Conservation (phyloP, 2,888 invertebrate genomes). For the Dichetophora obliterata region DNA sequence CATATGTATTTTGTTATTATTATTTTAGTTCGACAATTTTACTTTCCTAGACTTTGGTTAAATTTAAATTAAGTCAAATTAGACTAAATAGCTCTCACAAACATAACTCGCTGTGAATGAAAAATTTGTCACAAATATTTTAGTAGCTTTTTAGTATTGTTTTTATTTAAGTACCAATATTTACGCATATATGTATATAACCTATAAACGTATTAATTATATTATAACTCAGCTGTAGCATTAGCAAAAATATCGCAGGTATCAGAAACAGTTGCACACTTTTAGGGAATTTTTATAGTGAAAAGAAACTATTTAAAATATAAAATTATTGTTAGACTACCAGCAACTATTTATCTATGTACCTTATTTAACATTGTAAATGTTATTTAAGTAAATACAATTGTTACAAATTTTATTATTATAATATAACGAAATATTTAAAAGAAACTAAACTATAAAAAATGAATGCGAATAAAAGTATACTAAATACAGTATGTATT, state of each 20-base stretch:
- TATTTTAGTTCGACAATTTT: too few species aligned
- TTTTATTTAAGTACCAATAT: not conserved
- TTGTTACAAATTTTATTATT: conserved; percentile 13
- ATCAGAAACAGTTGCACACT: conserved; percentile 21
- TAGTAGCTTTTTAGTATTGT: conserved; percentile 35
- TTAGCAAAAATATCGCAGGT: not conserved
- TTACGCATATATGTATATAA: too few species aligned
- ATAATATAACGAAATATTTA: conserved; percentile 40
- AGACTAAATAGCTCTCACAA: not conserved
- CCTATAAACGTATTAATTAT: not conserved
- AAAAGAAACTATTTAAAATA: conserved; percentile 8
- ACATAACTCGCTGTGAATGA: not conserved
- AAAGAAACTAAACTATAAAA: not conserved
- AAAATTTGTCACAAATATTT: conserved; percentile 44
- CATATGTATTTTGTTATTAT: too few species aligned
- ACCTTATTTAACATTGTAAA: not conserved
- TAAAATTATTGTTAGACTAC: conserved; percentile 4
- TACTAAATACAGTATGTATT: conserved; percentile 3
- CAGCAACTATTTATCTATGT: conserved; percentile 12
- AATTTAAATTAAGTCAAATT: not conserved
- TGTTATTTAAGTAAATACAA: conserved; percentile 30
- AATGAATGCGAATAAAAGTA: not conserved
- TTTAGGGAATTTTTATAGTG: conserved; percentile 48
- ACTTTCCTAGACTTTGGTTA: not conserved
- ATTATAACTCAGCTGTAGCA: not conserved